Evolutionary conservation across 2,113 vertebrate species (phyloP), one percentile per base, ranked within the genome.

Genomic region (Labeo rohita): DNA sequence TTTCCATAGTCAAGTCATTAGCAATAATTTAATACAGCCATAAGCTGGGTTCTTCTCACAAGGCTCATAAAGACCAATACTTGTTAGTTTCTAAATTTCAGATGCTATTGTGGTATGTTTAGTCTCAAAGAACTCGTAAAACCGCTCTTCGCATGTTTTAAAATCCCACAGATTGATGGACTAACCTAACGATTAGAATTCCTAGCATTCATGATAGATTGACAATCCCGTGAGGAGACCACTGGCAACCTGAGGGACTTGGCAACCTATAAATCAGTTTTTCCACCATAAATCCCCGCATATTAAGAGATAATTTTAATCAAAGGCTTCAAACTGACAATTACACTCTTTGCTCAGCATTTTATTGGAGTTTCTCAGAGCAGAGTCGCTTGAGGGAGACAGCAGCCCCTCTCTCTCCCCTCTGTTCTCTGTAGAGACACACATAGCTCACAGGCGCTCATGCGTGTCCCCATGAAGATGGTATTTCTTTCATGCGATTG

Each of bases 391-490:
- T 84, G 87, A 86, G 89, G 81, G 87, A 88, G 86, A 90, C 47
- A 87, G 88, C 88, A 84, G 89, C 86, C 89, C 87, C 90, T 59
- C 78, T 87, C 89, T 86, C 89, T 86, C 90, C 91, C 92, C 80
- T 56, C 80, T 72, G 65, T 72, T 70, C 47, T 52, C 80, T 83
- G 79, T 87, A 83, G 92, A 90, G 92, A 92, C 93, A 91, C 88
- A 87, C 95, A 96, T 96, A 96, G 93, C 96, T 95, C 89, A 85
- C 89, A 91, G 88, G 92, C 94, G 92, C 91, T 94, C 89, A 94
- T 94, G 95, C 94, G 86, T 94, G 91, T 91, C 93, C 87, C 90
- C 92, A 95, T 94, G 94, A 95, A 94, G 91, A 90, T 92, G 91
- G 92, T 91, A 93, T 94, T 94, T 94, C 91, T 94, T 94, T 93